These are phyloP conservation scores for Drosophila austrosaltans DNA, from an alignment of 2,888 invertebrate species.

Conservation along the genomic window DNA sequence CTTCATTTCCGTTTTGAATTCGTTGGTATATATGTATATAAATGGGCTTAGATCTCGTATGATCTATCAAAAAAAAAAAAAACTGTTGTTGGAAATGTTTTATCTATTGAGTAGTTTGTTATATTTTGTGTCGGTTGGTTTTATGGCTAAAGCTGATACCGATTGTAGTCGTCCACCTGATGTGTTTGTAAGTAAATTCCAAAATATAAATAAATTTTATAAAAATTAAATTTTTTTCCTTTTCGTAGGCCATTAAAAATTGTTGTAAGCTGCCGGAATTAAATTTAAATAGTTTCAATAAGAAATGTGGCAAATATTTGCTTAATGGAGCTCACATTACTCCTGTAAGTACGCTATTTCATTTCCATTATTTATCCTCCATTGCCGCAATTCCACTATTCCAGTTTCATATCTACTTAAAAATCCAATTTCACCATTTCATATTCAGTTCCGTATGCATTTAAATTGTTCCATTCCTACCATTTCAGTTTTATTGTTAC, in stretches of 20 bases:
- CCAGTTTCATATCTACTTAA: too few relatives aligned
- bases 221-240: background rate
- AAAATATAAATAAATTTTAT: too few relatives aligned
- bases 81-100: slow-evolving; percentile 1
- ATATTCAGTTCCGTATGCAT: too few relatives aligned
- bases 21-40: slow-evolving; percentile 5
- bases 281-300: slow-evolving; percentile 22
- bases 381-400: too few relatives aligned
- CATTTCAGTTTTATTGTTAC: too few relatives aligned
- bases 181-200: slow-evolving; percentile 3
- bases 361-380: background rate
- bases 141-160: background rate
- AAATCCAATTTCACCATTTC: too few relatives aligned
- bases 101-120: background rate
- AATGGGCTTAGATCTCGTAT: background rate
- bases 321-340: slow-evolving; percentile 29
- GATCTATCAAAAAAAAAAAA: background rate
- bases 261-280: slow-evolving; percentile 38
- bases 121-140: background rate
- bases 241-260: slow-evolving; percentile 30
- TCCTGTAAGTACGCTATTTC: slow-evolving; percentile 30
- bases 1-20: background rate
- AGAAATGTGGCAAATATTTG: slow-evolving; percentile 35
- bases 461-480: too few relatives aligned
- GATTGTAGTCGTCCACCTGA: background rate